These are phyloP conservation scores for Malurus cyaneus DNA, from an alignment of 2,113 vertebrate species.

Conservation along the genomic window DNA sequence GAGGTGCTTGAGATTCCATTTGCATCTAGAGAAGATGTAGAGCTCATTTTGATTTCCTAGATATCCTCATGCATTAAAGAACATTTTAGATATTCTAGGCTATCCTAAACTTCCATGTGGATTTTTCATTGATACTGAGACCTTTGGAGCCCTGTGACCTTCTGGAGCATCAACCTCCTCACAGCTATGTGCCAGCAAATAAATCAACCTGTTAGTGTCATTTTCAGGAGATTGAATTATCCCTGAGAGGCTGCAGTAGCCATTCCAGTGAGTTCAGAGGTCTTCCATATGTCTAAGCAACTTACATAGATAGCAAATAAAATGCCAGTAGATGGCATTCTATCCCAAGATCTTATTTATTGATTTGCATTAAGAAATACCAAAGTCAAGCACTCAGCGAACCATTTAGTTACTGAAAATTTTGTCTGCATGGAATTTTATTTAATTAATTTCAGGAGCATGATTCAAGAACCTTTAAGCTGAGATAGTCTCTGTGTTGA, in stretches of 20 bases:
- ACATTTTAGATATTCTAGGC: not conserved
- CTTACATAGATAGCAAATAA: not conserved
- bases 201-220: not conserved
- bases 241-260: not conserved
- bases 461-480: not conserved
- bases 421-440: not conserved
- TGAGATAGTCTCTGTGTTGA: not conserved
- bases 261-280: not conserved
- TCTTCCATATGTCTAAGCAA: not conserved
- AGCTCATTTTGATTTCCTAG: not conserved
- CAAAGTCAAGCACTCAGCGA: not conserved
- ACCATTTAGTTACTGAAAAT: not conserved
- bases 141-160: not conserved
- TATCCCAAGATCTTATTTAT: not conserved
- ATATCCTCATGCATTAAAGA: not conserved
- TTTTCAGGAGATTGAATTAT: not conserved
- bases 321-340: conserved; percentile 49
- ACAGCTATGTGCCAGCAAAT: not conserved
- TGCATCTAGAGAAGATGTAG: not conserved
- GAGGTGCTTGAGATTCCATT: not conserved
- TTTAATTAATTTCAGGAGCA: not conserved
- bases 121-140: not conserved
- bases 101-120: not conserved
- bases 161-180: not conserved
- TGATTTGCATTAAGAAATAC: not conserved